Evolutionary conservation across 1,140 invertebrate genomes (phyloP).

Genomic region (Metaphire vulgaris): DNA sequence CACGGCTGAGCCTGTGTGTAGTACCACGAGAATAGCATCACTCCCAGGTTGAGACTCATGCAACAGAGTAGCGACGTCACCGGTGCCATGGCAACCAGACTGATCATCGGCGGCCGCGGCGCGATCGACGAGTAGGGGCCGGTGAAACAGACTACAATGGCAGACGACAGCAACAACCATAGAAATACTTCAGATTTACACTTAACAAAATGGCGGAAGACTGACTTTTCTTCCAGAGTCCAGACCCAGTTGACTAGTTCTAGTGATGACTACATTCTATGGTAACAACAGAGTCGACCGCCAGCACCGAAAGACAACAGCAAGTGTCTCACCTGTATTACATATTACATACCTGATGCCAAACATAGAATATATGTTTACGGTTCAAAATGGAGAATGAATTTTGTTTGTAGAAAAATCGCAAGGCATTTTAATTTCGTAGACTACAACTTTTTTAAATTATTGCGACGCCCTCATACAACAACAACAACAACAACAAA

Average conservation of each 20-base stretch:
- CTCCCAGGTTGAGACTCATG: slow-evolving; percentile 60
- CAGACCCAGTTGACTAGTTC: neutral
- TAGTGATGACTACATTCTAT: no score
- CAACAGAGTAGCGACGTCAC: slow-evolving; percentile 60
- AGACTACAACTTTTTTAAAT: no score
- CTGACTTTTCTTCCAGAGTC: neutral
- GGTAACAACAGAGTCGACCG: no score
- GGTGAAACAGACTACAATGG: slow-evolving; percentile 59
- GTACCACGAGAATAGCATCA: slow-evolving; percentile 64
- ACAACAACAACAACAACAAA: no score
- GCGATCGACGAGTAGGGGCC: slow-evolving; percentile 61
- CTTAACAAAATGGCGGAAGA: neutral
- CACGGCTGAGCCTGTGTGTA: slow-evolving; percentile 63
- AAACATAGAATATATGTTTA: no score
- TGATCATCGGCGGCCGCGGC: slow-evolving; percentile 62
- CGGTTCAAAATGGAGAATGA: no score
- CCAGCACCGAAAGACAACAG: no score
- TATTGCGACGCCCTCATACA: no score
- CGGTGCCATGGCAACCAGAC: slow-evolving; percentile 56
- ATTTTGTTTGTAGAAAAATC: no score
- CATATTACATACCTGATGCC: no score
- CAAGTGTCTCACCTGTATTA: no score
- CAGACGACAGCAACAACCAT: neutral
- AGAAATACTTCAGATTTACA: neutral
- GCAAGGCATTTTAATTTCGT: no score